Base-by-base conservation (phyloP, 2,113 vertebrate genomes). In the Oenanthe melanoleuca region DNA sequence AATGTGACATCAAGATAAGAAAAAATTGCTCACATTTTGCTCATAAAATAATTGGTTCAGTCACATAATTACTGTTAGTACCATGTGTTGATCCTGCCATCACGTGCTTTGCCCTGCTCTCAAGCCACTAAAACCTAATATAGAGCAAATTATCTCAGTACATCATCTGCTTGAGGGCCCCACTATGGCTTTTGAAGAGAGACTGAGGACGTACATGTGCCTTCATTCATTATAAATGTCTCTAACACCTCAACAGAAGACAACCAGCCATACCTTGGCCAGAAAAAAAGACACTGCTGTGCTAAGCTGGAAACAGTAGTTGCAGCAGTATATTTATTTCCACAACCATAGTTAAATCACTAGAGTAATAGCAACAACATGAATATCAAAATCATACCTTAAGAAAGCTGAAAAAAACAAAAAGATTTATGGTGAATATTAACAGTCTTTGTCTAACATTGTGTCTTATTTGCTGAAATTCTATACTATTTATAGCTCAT, bases 11-110 rank as follows among this genome's bases (percentile, higher is more conserved):
- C n/a, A 83, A 86, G 66, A 86, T 16, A 52, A 80, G 45, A 84
- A 94, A 86, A 80, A 84, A 64, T 13, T 80, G 13, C 34, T 80
- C 19, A 44, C 5, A 1, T 26, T 71, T 37, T 81, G 9, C 22
- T 87, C 49, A 79, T 89, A 78, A 94, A 95, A 79, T 91, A 90
- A 80, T 79, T 93, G 89, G 7, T 52, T 70, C 28, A 33, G 25
- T 71, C 69, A 69, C 21, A 33, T 77, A 86, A 86, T 92, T 81
- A 40, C 29, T 69, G 10, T 61, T 78, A 74, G 21, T 55, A 11
- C 6, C 80, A 29, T 38, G 22, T 86, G 37, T 4, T 89, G n/a
- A 38, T 80, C 21, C 18, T 82, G 42, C 26, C 49, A 63, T 83
- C 29, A 86, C 16, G 23, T 61, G 22, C 12, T 31, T 77, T 80